Conservation (phyloP, 2,797 vertebrate species). For the Decapterus maruadsi region DNA sequence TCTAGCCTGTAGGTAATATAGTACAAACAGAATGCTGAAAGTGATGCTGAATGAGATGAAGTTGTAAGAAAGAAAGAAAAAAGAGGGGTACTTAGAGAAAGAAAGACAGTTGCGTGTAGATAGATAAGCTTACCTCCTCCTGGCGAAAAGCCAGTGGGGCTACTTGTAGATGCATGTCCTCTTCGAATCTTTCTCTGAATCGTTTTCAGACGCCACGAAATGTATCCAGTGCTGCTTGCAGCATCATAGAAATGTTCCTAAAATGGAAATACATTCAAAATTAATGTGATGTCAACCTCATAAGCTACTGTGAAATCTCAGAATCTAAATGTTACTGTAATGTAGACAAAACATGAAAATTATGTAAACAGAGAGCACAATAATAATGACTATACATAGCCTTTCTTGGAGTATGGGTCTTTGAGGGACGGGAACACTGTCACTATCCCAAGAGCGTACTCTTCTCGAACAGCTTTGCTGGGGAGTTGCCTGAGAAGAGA, state of each 20-base stretch:
- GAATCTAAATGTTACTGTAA: constrained; percentile 21
- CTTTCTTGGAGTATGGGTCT: constrained; percentile 59
- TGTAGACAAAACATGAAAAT: not conserved
- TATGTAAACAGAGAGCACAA: constrained; percentile 19
- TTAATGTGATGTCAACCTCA: not conserved
- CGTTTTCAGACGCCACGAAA: constrained; percentile 60
- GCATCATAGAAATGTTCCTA: constrained; percentile 65
- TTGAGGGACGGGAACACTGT: constrained; percentile 49
- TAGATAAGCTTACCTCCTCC: too few relatives aligned
- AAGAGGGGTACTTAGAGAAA: too few relatives aligned
- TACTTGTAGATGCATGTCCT: constrained; percentile 19
- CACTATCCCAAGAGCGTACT: constrained; percentile 55
- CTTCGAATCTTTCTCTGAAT: constrained; percentile 39
- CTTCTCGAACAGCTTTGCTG: constrained; percentile 27
- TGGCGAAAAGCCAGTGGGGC: not conserved
- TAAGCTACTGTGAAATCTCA: not conserved
- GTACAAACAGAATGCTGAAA: too few relatives aligned
- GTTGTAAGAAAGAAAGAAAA: too few relatives aligned
- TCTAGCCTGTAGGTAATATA: too few relatives aligned
- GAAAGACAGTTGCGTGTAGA: too few relatives aligned
- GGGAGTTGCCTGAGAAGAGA: constrained; percentile 23
- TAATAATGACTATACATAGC: constrained; percentile 35
- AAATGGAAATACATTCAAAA: too few relatives aligned
- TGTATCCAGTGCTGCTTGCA: constrained; percentile 49
- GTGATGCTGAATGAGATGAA: too few relatives aligned